Conservation (phyloP, 2,888 invertebrate genomes). For the Mesochorus sp. region DNA sequence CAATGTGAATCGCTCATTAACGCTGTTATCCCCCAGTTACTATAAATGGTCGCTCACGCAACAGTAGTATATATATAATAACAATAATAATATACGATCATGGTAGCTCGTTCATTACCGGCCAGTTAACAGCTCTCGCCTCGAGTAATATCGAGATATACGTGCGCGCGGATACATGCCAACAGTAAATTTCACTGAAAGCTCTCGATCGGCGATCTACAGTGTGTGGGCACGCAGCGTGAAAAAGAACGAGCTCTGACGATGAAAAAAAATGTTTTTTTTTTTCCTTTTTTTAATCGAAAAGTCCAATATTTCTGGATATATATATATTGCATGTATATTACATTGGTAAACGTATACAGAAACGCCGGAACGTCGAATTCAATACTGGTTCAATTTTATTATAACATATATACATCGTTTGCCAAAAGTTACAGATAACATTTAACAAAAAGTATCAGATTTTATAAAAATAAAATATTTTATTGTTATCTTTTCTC, state of each 20-base stretch:
- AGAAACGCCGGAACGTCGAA: background rate
- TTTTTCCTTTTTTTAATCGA: too few species aligned
- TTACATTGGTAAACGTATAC: background rate
- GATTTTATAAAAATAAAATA: too few species aligned
- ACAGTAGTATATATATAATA: constrained; percentile 35
- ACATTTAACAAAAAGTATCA: too few species aligned
- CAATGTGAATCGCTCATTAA: constrained; percentile 59
- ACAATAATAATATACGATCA: constrained; percentile 52
- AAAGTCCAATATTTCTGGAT: constrained; percentile 7
- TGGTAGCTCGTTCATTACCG: constrained; percentile 51
- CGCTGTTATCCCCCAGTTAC: constrained; percentile 49
- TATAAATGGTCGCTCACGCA: constrained; percentile 36
- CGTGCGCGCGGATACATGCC: background rate
- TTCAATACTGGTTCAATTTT: constrained; percentile 10
- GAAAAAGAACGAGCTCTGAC: constrained; percentile 11
- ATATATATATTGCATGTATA: background rate
- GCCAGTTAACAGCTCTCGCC: constrained; percentile 51
- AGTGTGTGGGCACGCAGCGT: background rate
- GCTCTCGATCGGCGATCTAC: constrained; percentile 35
- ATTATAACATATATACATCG: constrained; percentile 21
- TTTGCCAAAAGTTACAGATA: too few species aligned
- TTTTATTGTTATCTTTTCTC: too few species aligned
- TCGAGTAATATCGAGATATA: constrained; percentile 15
- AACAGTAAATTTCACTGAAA: constrained; percentile 14
- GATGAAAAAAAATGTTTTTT: constrained; percentile 22